These are phyloP conservation scores for Leptopilina boulardi DNA, from an alignment of 1,140 invertebrate species.

Conservation along the genomic window DNA sequence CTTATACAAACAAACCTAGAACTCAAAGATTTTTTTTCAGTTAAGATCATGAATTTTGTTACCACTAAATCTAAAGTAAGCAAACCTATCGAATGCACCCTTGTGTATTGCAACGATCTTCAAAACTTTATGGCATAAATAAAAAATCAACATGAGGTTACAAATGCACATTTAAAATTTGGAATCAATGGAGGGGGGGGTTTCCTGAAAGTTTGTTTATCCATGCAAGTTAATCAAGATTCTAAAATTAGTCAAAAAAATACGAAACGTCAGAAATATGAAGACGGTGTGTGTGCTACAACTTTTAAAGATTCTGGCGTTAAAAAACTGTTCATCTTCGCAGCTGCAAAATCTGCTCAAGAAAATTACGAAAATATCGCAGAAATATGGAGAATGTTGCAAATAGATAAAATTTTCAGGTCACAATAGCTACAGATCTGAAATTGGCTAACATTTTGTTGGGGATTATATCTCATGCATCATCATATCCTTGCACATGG, in stretches of 20 bases:
- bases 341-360: conserved; percentile 19
- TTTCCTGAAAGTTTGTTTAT: conserved; percentile 45
- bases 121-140: neutral
- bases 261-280: conserved; percentile 33
- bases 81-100: neutral
- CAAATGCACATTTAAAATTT: conserved; percentile 33
- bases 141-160: conserved; percentile 11
- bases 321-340: conserved; percentile 43
- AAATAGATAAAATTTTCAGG: conserved; percentile 38
- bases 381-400: conserved; percentile 36
- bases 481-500: conserved; percentile 41
- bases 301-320: conserved; percentile 45
- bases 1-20: conserved; percentile 1
- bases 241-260: neutral
- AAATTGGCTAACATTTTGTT: conserved; percentile 42
- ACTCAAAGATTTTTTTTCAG: conserved; percentile 35
- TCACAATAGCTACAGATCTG: conserved; percentile 38
- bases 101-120: conserved; percentile 26
- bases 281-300: conserved; percentile 37
- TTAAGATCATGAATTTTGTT: conserved; percentile 24
- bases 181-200: conserved; percentile 42
- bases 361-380: conserved; percentile 45
- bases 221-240: conserved; percentile 36
- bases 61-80: neutral
- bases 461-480: conserved; percentile 43